A percentile compares a stretch with the other conserved stretches of the same genome.
Conservation (phyloP, 2,797 vertebrate genomes). For the Pseudotriccus pelzelni region DNA sequence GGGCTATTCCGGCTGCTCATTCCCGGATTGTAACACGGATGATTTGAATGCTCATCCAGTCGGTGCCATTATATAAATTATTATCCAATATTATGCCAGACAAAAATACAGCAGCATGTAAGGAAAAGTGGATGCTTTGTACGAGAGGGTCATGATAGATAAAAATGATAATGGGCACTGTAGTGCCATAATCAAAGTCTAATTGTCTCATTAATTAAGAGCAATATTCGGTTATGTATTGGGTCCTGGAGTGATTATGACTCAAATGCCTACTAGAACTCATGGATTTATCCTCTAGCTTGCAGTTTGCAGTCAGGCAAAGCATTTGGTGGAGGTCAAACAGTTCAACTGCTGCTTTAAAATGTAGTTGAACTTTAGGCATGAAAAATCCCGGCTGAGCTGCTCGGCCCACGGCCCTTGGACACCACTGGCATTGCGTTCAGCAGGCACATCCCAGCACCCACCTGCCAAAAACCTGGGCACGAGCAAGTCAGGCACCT, state of each 20-base stretch:
- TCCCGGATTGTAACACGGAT: background rate
- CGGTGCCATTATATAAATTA: conserved; percentile 39
- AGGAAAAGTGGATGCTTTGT: background rate
- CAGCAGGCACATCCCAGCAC: background rate
- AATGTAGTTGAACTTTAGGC: conserved; percentile 36
- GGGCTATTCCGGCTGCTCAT: background rate
- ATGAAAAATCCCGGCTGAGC: background rate
- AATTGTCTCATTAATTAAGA: conserved; percentile 70
- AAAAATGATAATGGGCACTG: conserved; percentile 46
- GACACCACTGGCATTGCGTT: background rate
- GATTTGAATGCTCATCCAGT: background rate
- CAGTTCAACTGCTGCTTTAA: conserved; percentile 50
- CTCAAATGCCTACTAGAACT: conserved; percentile 18
- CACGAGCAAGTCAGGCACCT: fast-evolving
- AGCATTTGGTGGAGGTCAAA: conserved; percentile 58
- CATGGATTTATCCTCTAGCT: conserved; percentile 51
- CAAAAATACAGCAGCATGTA: background rate
- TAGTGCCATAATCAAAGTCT: conserved; percentile 63
- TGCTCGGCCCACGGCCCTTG: background rate
- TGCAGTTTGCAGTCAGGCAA: conserved; percentile 14
- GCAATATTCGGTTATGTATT: conserved; percentile 57
- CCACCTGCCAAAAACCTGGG: background rate
- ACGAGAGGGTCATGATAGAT: conserved; percentile 42
- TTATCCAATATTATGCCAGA: conserved; percentile 38
- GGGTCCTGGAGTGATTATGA: conserved; percentile 55